Conservation (phyloP, 2,888 invertebrate species). For the Pseudococcus jackbeardsleyi region DNA sequence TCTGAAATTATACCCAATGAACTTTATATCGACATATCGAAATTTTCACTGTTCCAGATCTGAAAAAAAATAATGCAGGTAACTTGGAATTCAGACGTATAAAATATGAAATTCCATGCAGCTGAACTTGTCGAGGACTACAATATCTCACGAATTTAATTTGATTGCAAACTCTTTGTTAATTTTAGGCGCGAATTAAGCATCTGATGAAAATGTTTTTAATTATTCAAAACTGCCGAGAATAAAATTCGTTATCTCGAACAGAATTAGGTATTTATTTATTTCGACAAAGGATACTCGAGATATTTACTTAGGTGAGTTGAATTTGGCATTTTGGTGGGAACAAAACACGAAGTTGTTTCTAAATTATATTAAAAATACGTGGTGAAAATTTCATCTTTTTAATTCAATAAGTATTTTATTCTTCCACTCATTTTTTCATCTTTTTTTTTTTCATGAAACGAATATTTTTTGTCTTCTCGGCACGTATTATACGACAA, state of each 20-base stretch:
- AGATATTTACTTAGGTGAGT: neutral
- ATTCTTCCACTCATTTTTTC: too few species aligned
- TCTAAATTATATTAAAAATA: neutral
- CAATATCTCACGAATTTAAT: neutral
- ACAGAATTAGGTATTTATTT: neutral
- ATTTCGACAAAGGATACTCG: neutral
- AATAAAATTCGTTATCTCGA: too few species aligned
- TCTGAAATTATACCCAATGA: too few species aligned
- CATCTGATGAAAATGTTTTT: neutral
- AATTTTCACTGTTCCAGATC: too few species aligned
- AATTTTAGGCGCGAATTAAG: slow-evolving; percentile 6
- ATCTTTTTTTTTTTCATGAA: too few species aligned
- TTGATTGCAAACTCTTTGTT: neutral
- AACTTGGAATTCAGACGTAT: too few species aligned
- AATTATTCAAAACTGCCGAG: neutral
- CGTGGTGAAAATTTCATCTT: too few species aligned
- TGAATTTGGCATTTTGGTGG: neutral
- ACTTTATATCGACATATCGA: too few species aligned
- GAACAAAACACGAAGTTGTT: neutral
- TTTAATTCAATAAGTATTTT: too few species aligned
- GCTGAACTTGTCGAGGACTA: neutral
- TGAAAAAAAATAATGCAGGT: too few species aligned
- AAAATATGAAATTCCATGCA: neutral
- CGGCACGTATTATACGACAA: too few species aligned
- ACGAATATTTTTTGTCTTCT: too few species aligned